Evolutionary conservation across 64 coral and sea anemone species (phyloP), one percentile per base, ranked within the genome.

Genomic region (Montipora sp.): DNA sequence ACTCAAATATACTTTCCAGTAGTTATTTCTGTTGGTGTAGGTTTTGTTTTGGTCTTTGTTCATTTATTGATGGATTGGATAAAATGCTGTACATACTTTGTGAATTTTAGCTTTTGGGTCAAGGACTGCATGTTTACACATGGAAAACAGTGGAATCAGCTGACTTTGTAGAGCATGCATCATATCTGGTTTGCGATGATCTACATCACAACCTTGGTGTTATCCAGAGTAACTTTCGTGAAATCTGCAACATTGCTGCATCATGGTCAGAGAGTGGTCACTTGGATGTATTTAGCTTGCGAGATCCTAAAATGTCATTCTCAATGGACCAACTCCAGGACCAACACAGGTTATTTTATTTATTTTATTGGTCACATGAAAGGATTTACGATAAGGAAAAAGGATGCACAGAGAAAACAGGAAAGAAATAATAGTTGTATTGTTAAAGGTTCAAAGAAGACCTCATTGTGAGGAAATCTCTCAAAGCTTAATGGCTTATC

Each of bases 121-220:
- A 94, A 92, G 97, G 97, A 44, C 75, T 95, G 15, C 80, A 91
- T 81, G 83, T 78, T 24, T 98, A 96, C 79, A 91, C 97, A 16
- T 98, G 97, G 97, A 99, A 94, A 71, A 94, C 97, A 46, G 59
- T 94, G 36, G 97, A 99, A 83, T 95, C 97, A 15, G 97, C 92
- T 75, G 97, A 99, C 80, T 99, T 99, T 83, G 95, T 99, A 6
- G 97, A 99, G 80, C 97, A 94, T 75, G 92, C 94, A 21, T 94
- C 94, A 67, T 98, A 88, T 63, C 20, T 96, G 88, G 97, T 98
- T 10, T 98, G 97, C 71, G 94, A 98, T 81, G 97, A 98, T 81
- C 94, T 98, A 2, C 97, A 99, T 47, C 88, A 91, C 59, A 99
- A 96, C 75, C 82, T 99, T 59, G 94, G 92, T 49, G 72, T 96